Evolutionary conservation across 2,888 invertebrate species (phyloP).

Genomic region (Drosophila nr. perissopoda): DNA sequence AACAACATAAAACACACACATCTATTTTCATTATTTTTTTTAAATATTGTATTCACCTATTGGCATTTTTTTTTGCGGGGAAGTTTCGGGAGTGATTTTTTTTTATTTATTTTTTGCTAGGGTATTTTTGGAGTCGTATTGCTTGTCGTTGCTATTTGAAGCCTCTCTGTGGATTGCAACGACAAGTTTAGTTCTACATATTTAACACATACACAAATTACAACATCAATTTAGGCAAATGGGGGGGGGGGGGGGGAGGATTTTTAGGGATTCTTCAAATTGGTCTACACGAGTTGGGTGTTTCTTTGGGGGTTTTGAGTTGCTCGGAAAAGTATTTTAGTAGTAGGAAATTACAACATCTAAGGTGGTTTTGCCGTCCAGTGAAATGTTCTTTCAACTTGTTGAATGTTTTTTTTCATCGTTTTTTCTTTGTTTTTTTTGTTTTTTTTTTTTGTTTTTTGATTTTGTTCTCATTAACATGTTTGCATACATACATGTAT

Average conservation of each 20-base stretch:
- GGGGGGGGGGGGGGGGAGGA: background rate
- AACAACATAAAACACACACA: slow-evolving; percentile 51
- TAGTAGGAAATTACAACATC: slow-evolving; percentile 83
- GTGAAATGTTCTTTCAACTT: slow-evolving; percentile 78
- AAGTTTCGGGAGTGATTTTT: background rate
- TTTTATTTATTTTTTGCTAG: background rate
- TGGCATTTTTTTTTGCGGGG: slow-evolving; percentile 2
- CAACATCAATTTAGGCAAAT: slow-evolving; percentile 67
- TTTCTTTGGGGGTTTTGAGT: background rate
- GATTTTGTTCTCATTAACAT: slow-evolving; percentile 54
- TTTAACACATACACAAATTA: slow-evolving; percentile 48
- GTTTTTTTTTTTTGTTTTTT: slow-evolving; percentile 34
- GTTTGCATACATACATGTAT: slow-evolving; percentile 44
- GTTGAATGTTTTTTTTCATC: slow-evolving; percentile 20
- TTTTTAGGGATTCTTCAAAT: slow-evolving; percentile 27
- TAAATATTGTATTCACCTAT: slow-evolving; percentile 65
- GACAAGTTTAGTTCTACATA: slow-evolving; percentile 37
- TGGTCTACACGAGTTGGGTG: slow-evolving; percentile 25
- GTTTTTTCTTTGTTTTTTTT: slow-evolving; percentile 34
- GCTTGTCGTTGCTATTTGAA: slow-evolving; percentile 14
- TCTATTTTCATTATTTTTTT: slow-evolving; percentile 25
- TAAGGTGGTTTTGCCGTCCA: slow-evolving; percentile 85
- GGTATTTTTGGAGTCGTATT: slow-evolving; percentile 7
- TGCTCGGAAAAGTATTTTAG: slow-evolving; percentile 43
- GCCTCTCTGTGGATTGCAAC: slow-evolving; percentile 7